Conservation (phyloP, 2,888 invertebrate species). For the Drosophila barbarae region DNA sequence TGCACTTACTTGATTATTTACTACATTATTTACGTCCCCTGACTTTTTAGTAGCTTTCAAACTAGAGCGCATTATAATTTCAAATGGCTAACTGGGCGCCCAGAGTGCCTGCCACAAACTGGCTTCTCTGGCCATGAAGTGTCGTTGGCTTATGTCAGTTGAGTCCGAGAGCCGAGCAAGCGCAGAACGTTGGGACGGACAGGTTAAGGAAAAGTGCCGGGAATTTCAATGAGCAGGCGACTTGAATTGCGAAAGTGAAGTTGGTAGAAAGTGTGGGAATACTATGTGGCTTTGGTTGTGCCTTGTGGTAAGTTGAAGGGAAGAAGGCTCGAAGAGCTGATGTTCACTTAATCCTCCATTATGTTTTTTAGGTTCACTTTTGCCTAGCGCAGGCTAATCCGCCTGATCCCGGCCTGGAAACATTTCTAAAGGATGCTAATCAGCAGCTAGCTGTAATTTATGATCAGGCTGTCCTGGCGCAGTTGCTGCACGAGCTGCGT, state of each 20-base stretch:
- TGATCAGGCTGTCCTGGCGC: conserved; percentile 69
- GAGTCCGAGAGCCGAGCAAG: conserved; percentile 30
- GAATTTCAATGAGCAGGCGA: conserved; percentile 33
- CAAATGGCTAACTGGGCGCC: conserved; percentile 40
- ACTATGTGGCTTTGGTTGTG: conserved; percentile 33
- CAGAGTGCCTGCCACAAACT: background rate
- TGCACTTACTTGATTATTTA: no score
- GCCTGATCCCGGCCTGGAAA: conserved; percentile 42
- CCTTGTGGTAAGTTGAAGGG: conserved; percentile 40
- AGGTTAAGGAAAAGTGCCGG: conserved; percentile 15
- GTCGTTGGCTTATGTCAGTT: conserved; percentile 42
- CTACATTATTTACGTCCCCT: no score
- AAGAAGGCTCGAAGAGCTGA: background rate
- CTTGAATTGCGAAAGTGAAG: conserved; percentile 23
- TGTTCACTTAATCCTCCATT: background rate
- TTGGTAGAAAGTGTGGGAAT: conserved; percentile 20
- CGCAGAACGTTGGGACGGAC: conserved; percentile 33
- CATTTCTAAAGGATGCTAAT: conserved; percentile 70
- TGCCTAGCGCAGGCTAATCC: conserved; percentile 6
- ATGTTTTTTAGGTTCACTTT: conserved; percentile 23
- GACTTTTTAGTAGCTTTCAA: conserved; percentile 5
- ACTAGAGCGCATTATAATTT: conserved; percentile 52
- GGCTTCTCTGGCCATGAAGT: conserved; percentile 26
- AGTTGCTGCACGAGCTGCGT: conserved; percentile 69
- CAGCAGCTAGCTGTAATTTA: conserved; percentile 60